Evolutionary conservation across 2,113 vertebrate species (phyloP), one percentile per base, ranked within the genome.

Genomic region (Melanostigma gelatinosum): DNA sequence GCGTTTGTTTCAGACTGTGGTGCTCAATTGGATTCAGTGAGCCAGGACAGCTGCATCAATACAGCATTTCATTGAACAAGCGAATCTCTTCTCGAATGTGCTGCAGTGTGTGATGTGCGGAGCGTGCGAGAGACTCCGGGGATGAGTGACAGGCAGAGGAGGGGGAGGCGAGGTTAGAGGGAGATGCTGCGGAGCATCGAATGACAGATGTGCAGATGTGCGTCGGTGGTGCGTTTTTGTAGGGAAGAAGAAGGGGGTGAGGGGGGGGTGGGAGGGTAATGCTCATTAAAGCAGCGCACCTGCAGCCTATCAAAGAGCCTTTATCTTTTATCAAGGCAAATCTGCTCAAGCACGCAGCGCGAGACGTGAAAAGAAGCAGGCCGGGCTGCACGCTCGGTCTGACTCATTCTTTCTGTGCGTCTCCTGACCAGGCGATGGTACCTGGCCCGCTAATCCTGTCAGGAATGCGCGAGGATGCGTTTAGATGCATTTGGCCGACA

Each of bases 201-300:
- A 87, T 87, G 85, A 88, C 86, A 91, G 87, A 88, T 81, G 84
- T 86, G 85, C 83, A 86, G 84, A 92, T 89, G 75, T 81, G 85
- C 82, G 66, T 86, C 75, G 72, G 85, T 63, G 82, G 65, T 70
- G 57, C 40, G 70, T 77, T 88, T 72, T 85, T 58, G 38, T 60
- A 40, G 68, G 58, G 55, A 48, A 54, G 57, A 71, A 72, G 36
- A 29, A 27, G 68, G 18, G 38, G 11, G 20, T 12, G 55, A 32
- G 1, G 16, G 29, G n/a, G 36, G 20, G 55, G 20, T n/a, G n/a
- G n/a, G n/a, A 66, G 44, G 85, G 72, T 79, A 63, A 85, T 57
- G 69, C 87, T 94, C 92, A 94, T 94, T 93, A 95, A 90, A 88
- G 88, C 84, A 73, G 88, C 84, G 87, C 93, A 94, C 93, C 93